Conservation (phyloP, 1,140 invertebrate genomes). For the Elysia chlorotica region DNA sequence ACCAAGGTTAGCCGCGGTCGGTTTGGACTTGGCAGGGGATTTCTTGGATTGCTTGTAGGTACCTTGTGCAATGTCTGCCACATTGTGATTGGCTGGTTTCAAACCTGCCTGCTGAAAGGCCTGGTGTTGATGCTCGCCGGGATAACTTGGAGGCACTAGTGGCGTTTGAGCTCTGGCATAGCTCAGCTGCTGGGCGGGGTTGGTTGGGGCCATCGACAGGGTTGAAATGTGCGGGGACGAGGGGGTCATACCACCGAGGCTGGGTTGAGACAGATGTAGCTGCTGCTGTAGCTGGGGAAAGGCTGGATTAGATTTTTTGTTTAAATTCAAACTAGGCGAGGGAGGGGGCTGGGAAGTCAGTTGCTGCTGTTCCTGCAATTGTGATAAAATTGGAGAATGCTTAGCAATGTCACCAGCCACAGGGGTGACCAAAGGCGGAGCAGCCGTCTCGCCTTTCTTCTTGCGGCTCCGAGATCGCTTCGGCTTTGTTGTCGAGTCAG, state of each 20-base stretch:
- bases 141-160: constrained; percentile 11
- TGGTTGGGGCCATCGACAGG: background rate
- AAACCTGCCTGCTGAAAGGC: too few relatives aligned
- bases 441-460: constrained; percentile 30
- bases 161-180: constrained; percentile 20
- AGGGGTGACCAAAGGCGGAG: background rate
- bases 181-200: background rate
- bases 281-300: background rate
- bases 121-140: background rate
- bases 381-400: too few relatives aligned
- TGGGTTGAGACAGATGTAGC: background rate
- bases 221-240: constrained; percentile 18
- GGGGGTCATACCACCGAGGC: constrained; percentile 1
- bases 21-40: too few relatives aligned
- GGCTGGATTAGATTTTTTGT: constrained; percentile 8
- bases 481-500: constrained; percentile 57
- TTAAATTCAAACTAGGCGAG: too few relatives aligned
- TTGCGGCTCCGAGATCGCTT: constrained; percentile 43
- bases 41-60: too few relatives aligned
- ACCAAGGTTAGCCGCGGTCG: too few relatives aligned
- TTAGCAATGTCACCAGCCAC: too few relatives aligned
- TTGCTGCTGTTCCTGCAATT: too few relatives aligned
- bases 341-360: too few relatives aligned
- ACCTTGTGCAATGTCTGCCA: too few relatives aligned
- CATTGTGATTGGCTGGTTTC: too few relatives aligned